Evolutionary conservation across 2,888 invertebrate species (phyloP), one percentile per base, ranked within the genome.

Genomic region (Phlogophora meticulosa): DNA sequence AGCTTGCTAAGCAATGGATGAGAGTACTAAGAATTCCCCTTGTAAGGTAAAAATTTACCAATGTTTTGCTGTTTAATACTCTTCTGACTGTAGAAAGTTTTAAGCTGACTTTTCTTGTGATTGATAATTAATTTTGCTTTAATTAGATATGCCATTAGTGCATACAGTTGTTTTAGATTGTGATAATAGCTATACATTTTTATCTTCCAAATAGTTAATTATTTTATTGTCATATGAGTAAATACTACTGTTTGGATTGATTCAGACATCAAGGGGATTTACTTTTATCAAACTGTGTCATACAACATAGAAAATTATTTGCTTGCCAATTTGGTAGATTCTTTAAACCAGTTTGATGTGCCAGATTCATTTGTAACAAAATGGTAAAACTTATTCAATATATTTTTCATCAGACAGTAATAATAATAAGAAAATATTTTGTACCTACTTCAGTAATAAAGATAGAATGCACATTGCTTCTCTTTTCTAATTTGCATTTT

Each of bases 21-120:
- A 92, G 86, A 93, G 90, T 89, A 90, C 86, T 90, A 93, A 91
- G 90, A 93, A 88, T 89, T 94, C 94, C 90, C 94, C 94, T 91
- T 95, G 94, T 93, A 91, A 95, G 95, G 95, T 95, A 95, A 95
- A 90, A 89, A 88, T 87, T 88, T 89, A 86, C 88, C 87, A 81
- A 86, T 88, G 74, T 89, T 87, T 87, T 87, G 83, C 85, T 90
- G 85, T 83, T 80, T 81, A 69, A 63, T 76, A 76, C 71, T 87
- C 85, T 84, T 85, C 73, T 82, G 78, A 79, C 62, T 79, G 84
- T 88, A 87, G 85, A 80, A 78, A 80, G 71, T 68, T 81, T 62
- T 77, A 75, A 76, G 72, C 76, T 79, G 51, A 76, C 57, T 83
- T 83, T 80, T 76, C 68, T 77, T 78, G 60, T 78, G 71, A 66